A percentile compares a stretch with the other conserved stretches of the same genome.
phyloP scores from a whole-genome alignment of 2,888 invertebrate species.

The Drosophila melanosoma region DNA sequence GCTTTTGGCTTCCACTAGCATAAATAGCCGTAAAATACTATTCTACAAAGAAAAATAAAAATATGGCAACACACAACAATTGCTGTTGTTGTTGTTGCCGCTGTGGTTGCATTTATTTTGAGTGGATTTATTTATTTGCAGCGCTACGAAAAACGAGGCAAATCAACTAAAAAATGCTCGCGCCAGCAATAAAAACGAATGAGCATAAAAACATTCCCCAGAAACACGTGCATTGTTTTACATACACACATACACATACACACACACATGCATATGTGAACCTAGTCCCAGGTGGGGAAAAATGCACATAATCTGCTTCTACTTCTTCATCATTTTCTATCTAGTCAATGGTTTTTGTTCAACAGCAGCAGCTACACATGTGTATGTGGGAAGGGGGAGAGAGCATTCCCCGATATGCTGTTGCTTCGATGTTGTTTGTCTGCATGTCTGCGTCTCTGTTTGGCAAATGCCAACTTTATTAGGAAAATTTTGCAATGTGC shows the following conservation, averaged over 20 bases:
- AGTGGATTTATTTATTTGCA: conserved; percentile 68
- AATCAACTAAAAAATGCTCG: conserved; percentile 40
- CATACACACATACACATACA: conserved; percentile 2
- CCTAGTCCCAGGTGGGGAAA: conserved; percentile 39
- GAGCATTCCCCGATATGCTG: conserved; percentile 18
- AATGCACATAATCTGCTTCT: conserved; percentile 37
- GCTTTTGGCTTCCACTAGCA: conserved; percentile 31
- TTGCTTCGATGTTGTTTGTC: conserved; percentile 54
- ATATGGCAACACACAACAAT: conserved; percentile 25
- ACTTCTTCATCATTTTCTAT: background rate
- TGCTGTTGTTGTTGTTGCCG: conserved; percentile 21
- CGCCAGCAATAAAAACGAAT: conserved; percentile 14
- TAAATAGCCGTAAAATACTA: conserved; percentile 55
- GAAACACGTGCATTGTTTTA: conserved; percentile 62
- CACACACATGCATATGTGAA: conserved; percentile 65
- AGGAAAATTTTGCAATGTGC: conserved; percentile 60
- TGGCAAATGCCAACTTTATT: conserved; percentile 80
- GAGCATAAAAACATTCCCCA: conserved; percentile 27
- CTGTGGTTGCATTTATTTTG: conserved; percentile 57
- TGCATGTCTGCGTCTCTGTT: conserved; percentile 67
- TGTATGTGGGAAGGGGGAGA: background rate
- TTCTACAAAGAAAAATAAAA: conserved; percentile 1
- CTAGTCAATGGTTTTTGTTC: conserved; percentile 36
- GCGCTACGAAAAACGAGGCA: conserved; percentile 29
- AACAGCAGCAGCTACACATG: conserved; percentile 37